Percentiles rank a stretch among this genome's conserved stretches.
These are phyloP conservation scores for Neoscelio sp. DNA, from an alignment of 2,888 invertebrate species.

Conservation along the genomic window DNA sequence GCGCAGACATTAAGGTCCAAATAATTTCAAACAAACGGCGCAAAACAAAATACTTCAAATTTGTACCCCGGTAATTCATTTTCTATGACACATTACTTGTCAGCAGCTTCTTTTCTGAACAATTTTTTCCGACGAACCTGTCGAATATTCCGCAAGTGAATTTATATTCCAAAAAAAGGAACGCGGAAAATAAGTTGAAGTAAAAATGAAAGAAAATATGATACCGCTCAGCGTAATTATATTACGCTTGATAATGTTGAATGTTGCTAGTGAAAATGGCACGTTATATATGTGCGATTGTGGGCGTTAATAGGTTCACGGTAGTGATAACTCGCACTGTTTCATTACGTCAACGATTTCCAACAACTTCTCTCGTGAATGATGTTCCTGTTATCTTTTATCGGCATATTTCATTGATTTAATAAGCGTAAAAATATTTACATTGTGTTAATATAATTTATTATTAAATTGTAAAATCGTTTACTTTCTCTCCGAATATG, in stretches of 20 bases:
- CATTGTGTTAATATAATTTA: constrained; percentile 22
- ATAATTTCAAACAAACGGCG: too few relatives aligned
- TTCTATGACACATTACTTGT: too few relatives aligned
- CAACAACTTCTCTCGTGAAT: constrained; percentile 42
- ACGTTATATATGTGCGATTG: constrained; percentile 37
- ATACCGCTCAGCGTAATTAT: constrained; percentile 32
- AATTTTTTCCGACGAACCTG: too few relatives aligned
- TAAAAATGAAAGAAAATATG: constrained; percentile 8
- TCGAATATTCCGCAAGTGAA: too few relatives aligned
- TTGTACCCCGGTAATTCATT: too few relatives aligned
- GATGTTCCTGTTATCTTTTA: constrained; percentile 49
- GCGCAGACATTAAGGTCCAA: too few relatives aligned
- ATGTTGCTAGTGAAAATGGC: constrained; percentile 39
- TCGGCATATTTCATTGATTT: constrained; percentile 44
- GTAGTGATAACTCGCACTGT: constrained; percentile 47
- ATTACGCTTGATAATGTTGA: constrained; percentile 36
- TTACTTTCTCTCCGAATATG: too few relatives aligned
- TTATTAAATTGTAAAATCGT: too few relatives aligned
- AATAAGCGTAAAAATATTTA: constrained; percentile 29
- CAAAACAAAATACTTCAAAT: too few relatives aligned
- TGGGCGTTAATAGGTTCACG: constrained; percentile 53
- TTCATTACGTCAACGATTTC: constrained; percentile 52
- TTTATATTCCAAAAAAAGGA: neutral
- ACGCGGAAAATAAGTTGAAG: neutral
- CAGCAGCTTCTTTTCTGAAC: too few relatives aligned